Conservation (phyloP, 2,797 vertebrate genomes). For the Lagodon rhomboides region DNA sequence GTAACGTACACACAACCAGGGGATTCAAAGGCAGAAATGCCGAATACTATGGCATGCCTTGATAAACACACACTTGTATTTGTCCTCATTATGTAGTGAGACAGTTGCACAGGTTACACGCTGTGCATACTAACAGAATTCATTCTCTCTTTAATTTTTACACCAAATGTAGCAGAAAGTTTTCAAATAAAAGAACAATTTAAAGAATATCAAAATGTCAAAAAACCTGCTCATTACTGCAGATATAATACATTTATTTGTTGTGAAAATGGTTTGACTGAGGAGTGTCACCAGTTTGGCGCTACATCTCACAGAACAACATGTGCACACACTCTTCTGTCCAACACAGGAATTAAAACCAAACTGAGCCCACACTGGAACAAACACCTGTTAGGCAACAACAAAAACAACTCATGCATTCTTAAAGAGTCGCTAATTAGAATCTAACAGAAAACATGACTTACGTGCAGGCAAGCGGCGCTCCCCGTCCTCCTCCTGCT, state of each 20-base stretch:
- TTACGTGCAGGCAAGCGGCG: conserved; percentile 52
- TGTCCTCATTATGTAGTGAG: neutral
- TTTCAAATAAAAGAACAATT: neutral
- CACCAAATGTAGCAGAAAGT: neutral
- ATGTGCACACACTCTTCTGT: neutral
- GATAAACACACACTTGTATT: neutral
- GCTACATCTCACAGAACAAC: no score
- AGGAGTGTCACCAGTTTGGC: neutral
- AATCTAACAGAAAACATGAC: conserved; percentile 40
- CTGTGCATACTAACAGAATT: neutral
- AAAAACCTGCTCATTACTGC: neutral
- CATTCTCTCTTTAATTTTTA: neutral
- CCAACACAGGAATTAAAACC: neutral
- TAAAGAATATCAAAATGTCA: neutral
- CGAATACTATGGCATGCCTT: neutral
- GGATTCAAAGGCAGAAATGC: conserved; percentile 13
- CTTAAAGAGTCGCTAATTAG: conserved; percentile 2
- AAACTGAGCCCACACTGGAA: conserved; percentile 5
- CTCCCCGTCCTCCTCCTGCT: conserved; percentile 45
- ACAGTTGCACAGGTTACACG: neutral
- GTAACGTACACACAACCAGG: neutral
- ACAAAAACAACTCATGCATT: neutral
- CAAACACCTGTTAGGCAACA: conserved; percentile 22
- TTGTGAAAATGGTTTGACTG: neutral
- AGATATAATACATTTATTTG: neutral